A percentile compares a stretch with the other conserved stretches of the same genome.
phyloP scores from a whole-genome alignment of 2,888 invertebrate species.

The Brachypterus glaber region DNA sequence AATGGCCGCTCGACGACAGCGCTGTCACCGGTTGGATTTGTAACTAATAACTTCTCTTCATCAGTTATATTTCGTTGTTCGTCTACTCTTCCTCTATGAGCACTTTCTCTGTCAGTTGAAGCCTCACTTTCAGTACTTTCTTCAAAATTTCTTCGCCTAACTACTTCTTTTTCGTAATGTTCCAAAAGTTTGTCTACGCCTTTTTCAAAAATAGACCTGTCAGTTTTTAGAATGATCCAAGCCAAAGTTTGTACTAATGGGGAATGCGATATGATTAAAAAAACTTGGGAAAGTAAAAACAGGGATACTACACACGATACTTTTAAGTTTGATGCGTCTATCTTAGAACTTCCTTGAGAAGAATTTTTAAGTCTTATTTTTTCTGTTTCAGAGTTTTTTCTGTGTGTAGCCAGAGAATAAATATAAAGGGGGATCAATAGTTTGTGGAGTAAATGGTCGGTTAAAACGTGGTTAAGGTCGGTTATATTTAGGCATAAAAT shows the following conservation, averaged over 20 bases:
- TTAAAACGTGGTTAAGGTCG: constrained; percentile 85
- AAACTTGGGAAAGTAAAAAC: constrained; percentile 89
- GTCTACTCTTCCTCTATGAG: too few relatives aligned
- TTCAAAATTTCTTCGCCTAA: constrained; percentile 16
- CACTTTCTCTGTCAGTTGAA: too few relatives aligned
- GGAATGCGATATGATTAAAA: constrained; percentile 84
- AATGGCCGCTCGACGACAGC: constrained; percentile 61
- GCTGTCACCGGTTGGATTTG: constrained; percentile 24
- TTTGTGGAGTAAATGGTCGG: constrained; percentile 88
- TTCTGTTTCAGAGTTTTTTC: constrained; percentile 49
- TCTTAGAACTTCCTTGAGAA: constrained; percentile 31
- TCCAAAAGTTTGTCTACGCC: constrained; percentile 37
- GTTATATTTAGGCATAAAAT: constrained; percentile 87
- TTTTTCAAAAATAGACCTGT: constrained; percentile 41
- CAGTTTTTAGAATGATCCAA: constrained; percentile 81
- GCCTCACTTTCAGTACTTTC: too few relatives aligned
- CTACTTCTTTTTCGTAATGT: constrained; percentile 32
- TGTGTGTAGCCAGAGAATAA: constrained; percentile 61
- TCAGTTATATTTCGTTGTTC: constrained; percentile 75
- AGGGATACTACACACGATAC: constrained; percentile 86
- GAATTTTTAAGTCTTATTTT: constrained; percentile 48
- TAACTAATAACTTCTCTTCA: constrained; percentile 69
- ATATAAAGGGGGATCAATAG: constrained; percentile 89
- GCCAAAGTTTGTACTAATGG: constrained; percentile 86
- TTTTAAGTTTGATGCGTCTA: constrained; percentile 39